phyloP scores from a whole-genome alignment of 2,888 invertebrate species.

The Molorchus minor region DNA sequence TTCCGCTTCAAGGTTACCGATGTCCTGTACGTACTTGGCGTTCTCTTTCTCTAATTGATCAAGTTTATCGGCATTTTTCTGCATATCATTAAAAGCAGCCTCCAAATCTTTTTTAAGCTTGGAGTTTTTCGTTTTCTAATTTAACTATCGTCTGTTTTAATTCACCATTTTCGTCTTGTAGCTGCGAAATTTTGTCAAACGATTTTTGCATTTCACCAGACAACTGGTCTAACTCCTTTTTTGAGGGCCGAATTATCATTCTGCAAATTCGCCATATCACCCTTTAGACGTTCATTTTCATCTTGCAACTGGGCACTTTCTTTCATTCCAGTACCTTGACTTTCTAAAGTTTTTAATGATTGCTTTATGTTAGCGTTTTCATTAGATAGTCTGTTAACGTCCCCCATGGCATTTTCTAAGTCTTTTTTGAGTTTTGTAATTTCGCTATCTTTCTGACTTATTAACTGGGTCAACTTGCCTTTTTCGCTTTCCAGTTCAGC shows the following conservation, averaged over 20 bases:
- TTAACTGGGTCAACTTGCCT: conserved; percentile 28
- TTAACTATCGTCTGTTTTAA: conserved; percentile 36
- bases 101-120: conserved; percentile 45
- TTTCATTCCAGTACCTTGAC: conserved; percentile 35
- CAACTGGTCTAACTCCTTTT: conserved; percentile 33
- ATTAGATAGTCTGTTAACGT: conserved; percentile 27
- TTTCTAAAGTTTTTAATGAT: conserved; percentile 27
- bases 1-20: conserved; percentile 41
- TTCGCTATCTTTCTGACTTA: conserved; percentile 31
- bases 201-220: conserved; percentile 35
- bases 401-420: conserved; percentile 27
- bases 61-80: conserved; percentile 38
- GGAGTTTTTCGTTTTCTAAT: conserved; percentile 35
- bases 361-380: conserved; percentile 31
- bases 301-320: conserved; percentile 25
- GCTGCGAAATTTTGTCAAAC: conserved; percentile 34
- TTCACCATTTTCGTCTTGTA: conserved; percentile 37
- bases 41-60: conserved; percentile 44
- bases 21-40: conserved; percentile 36
- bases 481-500: conserved; percentile 41
- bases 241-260: conserved; percentile 31
- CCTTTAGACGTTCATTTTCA: conserved; percentile 36
- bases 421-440: conserved; percentile 32
- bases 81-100: conserved; percentile 26
- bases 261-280: conserved; percentile 30